Evolutionary conservation across 2,113 vertebrate species (phyloP).

Genomic region (Percina caprodes): DNA sequence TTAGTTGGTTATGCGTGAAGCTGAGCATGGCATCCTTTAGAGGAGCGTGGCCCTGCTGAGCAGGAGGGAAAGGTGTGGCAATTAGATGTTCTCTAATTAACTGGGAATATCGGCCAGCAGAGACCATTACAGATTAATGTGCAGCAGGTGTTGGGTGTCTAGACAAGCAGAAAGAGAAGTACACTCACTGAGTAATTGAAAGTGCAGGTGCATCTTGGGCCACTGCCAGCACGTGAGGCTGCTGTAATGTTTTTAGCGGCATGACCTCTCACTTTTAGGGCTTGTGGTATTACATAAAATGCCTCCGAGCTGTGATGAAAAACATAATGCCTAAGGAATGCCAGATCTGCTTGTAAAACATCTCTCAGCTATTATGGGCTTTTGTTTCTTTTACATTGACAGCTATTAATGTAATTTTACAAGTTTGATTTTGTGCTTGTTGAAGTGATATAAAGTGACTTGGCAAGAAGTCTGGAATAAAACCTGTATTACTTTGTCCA

Average conservation of each 20-base stretch:
- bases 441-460: constrained; percentile 75
- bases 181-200: constrained; percentile 68
- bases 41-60: constrained; percentile 20
- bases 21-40: constrained; percentile 15
- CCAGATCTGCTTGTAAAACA: constrained; percentile 68
- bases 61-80: constrained; percentile 65
- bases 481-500: constrained; percentile 70
- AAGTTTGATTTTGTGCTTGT: constrained; percentile 63
- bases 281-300: constrained; percentile 65
- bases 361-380: constrained; percentile 52
- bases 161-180: constrained; percentile 68
- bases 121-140: constrained; percentile 71
- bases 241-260: constrained; percentile 67
- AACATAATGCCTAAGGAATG: constrained; percentile 56
- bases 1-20: constrained; percentile 29
- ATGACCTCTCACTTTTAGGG: constrained; percentile 70
- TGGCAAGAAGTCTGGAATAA: constrained; percentile 71
- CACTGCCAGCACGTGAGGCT: constrained; percentile 57
- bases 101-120: constrained; percentile 64
- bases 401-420: constrained; percentile 73
- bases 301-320: constrained; percentile 50
- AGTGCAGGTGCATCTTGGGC: constrained; percentile 82
- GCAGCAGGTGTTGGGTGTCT: constrained; percentile 79
- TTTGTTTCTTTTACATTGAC: constrained; percentile 69
- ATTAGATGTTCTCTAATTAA: constrained; percentile 73